Evolutionary conservation across 2,888 invertebrate species (phyloP).

Genomic region (Eurytoma californica): DNA sequence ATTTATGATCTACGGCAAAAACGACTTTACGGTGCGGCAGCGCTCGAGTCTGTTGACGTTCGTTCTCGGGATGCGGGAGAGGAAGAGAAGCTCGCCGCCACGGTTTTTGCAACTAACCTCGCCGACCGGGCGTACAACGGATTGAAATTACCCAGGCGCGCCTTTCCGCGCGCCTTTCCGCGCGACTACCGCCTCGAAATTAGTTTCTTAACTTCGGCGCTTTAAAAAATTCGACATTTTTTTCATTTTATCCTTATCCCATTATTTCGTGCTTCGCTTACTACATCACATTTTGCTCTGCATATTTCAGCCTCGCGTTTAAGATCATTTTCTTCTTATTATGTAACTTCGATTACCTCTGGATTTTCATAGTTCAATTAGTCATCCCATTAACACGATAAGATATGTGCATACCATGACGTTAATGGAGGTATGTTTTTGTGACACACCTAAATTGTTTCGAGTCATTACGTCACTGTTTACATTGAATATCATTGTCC

Average conservation of each 20-base stretch:
- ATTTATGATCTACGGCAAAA: neutral
- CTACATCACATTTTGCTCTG: neutral
- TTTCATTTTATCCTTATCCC: neutral
- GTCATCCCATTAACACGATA: no score
- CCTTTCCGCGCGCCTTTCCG: slow-evolving; percentile 17
- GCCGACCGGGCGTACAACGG: neutral
- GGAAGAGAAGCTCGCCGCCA: neutral
- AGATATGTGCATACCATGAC: no score
- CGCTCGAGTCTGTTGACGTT: neutral
- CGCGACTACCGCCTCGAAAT: slow-evolving; percentile 34
- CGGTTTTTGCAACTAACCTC: no score
- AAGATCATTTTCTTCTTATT: neutral
- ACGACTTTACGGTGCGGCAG: neutral
- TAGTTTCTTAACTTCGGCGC: slow-evolving; percentile 13
- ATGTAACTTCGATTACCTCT: no score
- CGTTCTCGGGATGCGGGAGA: no score
- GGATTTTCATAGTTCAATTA: no score
- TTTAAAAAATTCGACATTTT: slow-evolving; percentile 33
- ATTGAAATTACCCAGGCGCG: slow-evolving; percentile 33
- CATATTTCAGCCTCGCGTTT: neutral
- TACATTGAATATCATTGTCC: no score
- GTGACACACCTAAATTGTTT: no score
- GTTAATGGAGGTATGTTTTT: no score
- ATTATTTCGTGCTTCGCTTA: slow-evolving; percentile 13
- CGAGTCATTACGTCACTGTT: no score